A percentile compares a stretch with the other conserved stretches of the same genome.
Evolutionary conservation across 2,888 invertebrate species (phyloP).

Genomic region (Drosophila lacicola): DNA sequence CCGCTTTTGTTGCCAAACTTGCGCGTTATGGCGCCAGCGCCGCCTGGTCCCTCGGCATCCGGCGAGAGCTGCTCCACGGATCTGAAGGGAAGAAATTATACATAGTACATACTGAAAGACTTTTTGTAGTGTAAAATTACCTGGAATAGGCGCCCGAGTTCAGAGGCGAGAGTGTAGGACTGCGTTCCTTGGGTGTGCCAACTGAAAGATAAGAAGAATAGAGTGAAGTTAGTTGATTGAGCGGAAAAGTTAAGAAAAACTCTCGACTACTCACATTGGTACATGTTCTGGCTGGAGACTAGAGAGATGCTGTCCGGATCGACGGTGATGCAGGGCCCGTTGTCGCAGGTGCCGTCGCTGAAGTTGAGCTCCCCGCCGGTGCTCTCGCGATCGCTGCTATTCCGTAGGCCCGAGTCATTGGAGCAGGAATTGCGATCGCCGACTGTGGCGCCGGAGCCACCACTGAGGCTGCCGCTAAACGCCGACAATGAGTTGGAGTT

Average conservation of each 20-base stretch:
- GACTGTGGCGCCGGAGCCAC: constrained; percentile 84
- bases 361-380: constrained; percentile 91
- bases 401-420: constrained; percentile 93
- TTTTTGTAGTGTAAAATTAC: constrained; percentile 69
- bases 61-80: constrained; percentile 92
- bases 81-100: constrained; percentile 60
- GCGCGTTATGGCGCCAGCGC: constrained; percentile 85
- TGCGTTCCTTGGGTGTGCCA: constrained; percentile 93
- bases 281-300: constrained; percentile 85
- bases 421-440: constrained; percentile 93
- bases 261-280: constrained; percentile 83
- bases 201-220: constrained; percentile 85
- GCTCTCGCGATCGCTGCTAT: constrained; percentile 92
- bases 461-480: constrained; percentile 83
- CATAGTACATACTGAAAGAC: background rate
- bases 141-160: constrained; percentile 91
- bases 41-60: constrained; percentile 88
- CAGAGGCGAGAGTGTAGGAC: constrained; percentile 92
- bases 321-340: constrained; percentile 85
- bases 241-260: rapidly evolving
- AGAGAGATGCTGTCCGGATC: constrained; percentile 85
- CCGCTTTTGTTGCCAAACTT: constrained; percentile 83
- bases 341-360: constrained; percentile 88
- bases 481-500: constrained; percentile 90
- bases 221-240: background rate